Evolutionary conservation across 2,888 invertebrate genomes (phyloP), one percentile per base, ranked within the genome.

Genomic region (Ichneumoninae sp.): DNA sequence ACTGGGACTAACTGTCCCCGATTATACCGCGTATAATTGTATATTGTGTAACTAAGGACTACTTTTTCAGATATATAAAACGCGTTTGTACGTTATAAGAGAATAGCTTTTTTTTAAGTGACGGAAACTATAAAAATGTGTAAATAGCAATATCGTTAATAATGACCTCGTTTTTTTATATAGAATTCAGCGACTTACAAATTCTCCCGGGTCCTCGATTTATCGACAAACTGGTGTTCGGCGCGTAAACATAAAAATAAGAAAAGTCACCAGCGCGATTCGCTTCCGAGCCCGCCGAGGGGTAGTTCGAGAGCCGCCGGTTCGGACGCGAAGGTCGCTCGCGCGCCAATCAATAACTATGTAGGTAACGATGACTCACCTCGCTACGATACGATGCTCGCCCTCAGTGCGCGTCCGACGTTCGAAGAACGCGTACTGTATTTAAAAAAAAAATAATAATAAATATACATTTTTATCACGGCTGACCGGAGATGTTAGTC

Each of bases 1-100:
- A 98, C 94, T 99, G 99, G 99, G 99, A 99, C 94, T 99, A 95
- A 95, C 83, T 19, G 16, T 63, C 63, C 8, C 54, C 30, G 10
- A 65, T 33, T 71, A 69, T 79, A 70, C 22, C 57, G 33, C 83
- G 79, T 85, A 83, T 63, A 82, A 47, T 47, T 47, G 44, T 76
- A 66, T 36, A 63, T 33, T 83, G 26, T 73, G 68, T 75, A 80
- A 82, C 70, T 83, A 75, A 33, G 44, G 40, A 30, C 71, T 73
- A 36, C 68, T 77, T 66, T 47, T 57, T 8, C 10, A 57, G 10
- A 57, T 81, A 65, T 80, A 82, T 54, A 78, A 30, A 54, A 81
- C 52, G 22, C 60, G 70, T 60, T 52, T 77, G 44, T 68, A 83
- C 33, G 22, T 71, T 40, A 70, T 57, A 71, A 74, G 47, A 75